Base-by-base conservation (phyloP, 2,888 invertebrate genomes). In the Chrysotoxum bicinctum region DNA sequence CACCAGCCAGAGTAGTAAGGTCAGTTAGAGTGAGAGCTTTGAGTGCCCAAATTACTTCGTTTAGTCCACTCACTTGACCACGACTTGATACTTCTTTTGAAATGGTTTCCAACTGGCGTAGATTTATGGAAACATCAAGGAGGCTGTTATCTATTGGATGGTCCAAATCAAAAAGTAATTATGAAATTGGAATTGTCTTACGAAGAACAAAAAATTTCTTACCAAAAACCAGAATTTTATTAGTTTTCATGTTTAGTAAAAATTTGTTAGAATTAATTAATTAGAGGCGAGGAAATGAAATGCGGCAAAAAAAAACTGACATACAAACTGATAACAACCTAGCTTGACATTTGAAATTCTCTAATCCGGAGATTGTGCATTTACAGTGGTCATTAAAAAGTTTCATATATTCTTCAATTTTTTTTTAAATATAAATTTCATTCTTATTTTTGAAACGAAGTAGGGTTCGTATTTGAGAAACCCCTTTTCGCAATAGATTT, bases 1-100 rank as follows among this genome's bases (percentile, higher is more conserved):
- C 95, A 45, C 98, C 98, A 62, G 96, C 94, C 66, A 99, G 93
- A 2, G 98, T 98, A 1, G 99, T 99, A 87, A 99, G 93, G 92
- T 99, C 99, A 86, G 98, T 97, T 75, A 97, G 94, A 37, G 95
- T 95, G 8, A 99, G 93, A 1, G 98, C 96, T 90, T 95, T 95
- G 26, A 98, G 89, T 14, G 98, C 93, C 96, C 97, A 97, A 12
- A 94, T 94, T 48, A 94, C 93, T 91, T 95, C 94, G 90, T 94
- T 93, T 35, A 88, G 84, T 1, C 89, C 90, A 16, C 74, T 88
- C 1, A 91, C 91, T 72, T 78, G 82, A 12, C 90, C 89, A 3
- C 88, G 87, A 10, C 87, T 83, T 0, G 92, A 91, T 21, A 95
- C 90, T 54, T 92, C 91, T 50, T 91, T 91, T 1, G 94, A 93